Conservation (phyloP, 1,140 invertebrate genomes). For the Diploscapter pachys region DNA sequence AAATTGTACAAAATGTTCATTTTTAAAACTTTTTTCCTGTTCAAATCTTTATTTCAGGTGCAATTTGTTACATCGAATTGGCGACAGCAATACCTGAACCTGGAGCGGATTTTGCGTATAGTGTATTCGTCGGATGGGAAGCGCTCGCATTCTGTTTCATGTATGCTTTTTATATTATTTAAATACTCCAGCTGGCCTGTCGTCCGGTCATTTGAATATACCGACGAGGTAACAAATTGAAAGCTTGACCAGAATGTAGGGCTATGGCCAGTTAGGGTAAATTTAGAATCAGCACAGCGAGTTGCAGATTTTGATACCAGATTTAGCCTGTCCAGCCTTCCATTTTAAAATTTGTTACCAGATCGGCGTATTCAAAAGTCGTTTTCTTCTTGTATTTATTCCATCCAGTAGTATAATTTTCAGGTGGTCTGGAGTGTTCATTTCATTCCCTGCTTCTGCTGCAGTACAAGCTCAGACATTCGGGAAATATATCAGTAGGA, state of each 20-base stretch:
- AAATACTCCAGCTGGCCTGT: too few species aligned
- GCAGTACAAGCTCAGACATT: conserved; percentile 20
- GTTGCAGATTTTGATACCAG: too few species aligned
- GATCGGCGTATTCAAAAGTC: background rate
- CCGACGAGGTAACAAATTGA: too few species aligned
- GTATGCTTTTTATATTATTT: background rate
- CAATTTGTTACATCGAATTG: conserved; percentile 12
- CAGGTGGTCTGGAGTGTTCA: conserved; percentile 1
- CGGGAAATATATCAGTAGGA: conserved; percentile 8
- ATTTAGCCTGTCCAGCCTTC: background rate
- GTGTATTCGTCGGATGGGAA: conserved; percentile 21
- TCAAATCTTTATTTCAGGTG: conserved; percentile 11
- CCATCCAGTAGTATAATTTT: background rate
- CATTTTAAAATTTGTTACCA: background rate
- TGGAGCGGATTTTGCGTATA: conserved; percentile 16
- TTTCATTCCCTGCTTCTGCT: conserved; percentile 11
- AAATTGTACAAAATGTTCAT: background rate
- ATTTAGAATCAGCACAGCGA: conserved; percentile 9
- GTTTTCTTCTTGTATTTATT: too few species aligned
- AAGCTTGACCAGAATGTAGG: too few species aligned
- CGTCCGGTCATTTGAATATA: too few species aligned
- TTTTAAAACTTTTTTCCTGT: background rate
- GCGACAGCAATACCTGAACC: conserved; percentile 4
- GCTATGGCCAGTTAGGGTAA: too few species aligned
- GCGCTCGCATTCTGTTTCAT: conserved; percentile 3